Conservation (phyloP, 1,140 invertebrate genomes). For the Agrypnia vestita region DNA sequence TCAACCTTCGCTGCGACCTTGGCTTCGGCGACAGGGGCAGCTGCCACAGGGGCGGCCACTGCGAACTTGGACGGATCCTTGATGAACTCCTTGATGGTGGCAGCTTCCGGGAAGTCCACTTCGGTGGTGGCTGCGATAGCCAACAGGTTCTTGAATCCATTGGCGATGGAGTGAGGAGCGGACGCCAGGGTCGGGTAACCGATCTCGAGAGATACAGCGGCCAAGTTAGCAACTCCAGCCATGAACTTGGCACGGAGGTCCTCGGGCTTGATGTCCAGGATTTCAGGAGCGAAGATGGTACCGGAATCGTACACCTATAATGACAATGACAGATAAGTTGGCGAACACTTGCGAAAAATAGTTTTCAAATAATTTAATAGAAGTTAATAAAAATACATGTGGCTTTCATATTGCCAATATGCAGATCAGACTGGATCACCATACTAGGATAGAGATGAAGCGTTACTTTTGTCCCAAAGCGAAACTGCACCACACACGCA, state of each 20-base stretch:
- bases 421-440: conserved; percentile 50
- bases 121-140: conserved; percentile 97
- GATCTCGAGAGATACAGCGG: conserved; percentile 93
- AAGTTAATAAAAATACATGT: not conserved
- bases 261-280: conserved; percentile 98
- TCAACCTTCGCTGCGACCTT: conserved; percentile 79
- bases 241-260: conserved; percentile 94
- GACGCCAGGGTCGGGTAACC: conserved; percentile 98
- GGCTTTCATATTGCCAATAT: conserved; percentile 49
- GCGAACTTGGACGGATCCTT: conserved; percentile 96
- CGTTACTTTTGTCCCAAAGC: conserved; percentile 66
- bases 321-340: not conserved
- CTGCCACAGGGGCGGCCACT: conserved; percentile 76
- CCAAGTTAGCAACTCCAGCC: conserved; percentile 94
- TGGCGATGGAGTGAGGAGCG: conserved; percentile 96
- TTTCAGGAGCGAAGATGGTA: conserved; percentile 96
- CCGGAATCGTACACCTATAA: conserved; percentile 95
- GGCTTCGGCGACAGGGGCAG: conserved; percentile 75
- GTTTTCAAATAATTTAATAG: not conserved
- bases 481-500: conserved; percentile 42
- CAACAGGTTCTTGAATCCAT: conserved; percentile 98
- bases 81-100: conserved; percentile 92
- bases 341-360: not conserved
- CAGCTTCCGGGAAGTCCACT: conserved; percentile 94
- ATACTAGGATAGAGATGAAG: conserved; percentile 69